Conservation (phyloP, 2,113 vertebrate genomes). For the Channa maculata region DNA sequence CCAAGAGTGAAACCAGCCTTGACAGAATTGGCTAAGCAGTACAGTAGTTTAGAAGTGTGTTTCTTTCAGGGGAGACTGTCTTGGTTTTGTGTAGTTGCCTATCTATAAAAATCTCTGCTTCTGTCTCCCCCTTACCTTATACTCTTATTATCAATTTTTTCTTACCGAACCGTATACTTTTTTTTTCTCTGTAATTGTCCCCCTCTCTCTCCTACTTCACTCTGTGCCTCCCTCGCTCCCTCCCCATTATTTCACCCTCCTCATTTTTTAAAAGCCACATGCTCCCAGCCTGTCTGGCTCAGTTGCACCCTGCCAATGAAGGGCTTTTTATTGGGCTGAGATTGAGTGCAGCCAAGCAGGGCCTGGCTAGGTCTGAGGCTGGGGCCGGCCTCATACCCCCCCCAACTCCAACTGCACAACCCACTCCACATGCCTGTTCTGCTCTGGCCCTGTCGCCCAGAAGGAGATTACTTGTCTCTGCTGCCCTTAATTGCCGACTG, state of each 20-base stretch:
- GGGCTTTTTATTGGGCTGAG: slow-evolving; percentile 86
- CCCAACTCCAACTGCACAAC: slow-evolving; percentile 46
- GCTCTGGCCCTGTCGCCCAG: slow-evolving; percentile 78
- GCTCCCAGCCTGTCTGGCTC: slow-evolving; percentile 82
- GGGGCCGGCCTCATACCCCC: slow-evolving; percentile 60
- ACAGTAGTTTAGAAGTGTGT: slow-evolving; percentile 60
- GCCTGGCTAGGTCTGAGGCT: slow-evolving; percentile 71
- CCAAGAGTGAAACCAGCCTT: slow-evolving; percentile 75
- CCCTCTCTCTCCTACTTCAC: slow-evolving; percentile 25
- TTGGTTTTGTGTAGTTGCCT: slow-evolving; percentile 50
- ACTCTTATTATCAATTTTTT: slow-evolving; percentile 65
- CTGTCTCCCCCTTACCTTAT: slow-evolving; percentile 51
- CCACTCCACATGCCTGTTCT: slow-evolving; percentile 79
- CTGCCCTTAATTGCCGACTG: slow-evolving; percentile 83
- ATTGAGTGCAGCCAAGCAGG: slow-evolving; percentile 88
- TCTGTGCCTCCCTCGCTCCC: slow-evolving; percentile 9
- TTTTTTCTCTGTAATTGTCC: slow-evolving; percentile 51
- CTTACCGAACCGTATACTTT: slow-evolving; percentile 57
- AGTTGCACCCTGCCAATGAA: slow-evolving; percentile 85
- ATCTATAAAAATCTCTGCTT: slow-evolving; percentile 63
- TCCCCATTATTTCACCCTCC: slow-evolving; percentile 61
- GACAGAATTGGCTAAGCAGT: slow-evolving; percentile 67
- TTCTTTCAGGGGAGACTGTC: slow-evolving; percentile 51
- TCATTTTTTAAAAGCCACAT: slow-evolving; percentile 81
- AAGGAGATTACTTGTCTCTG: slow-evolving; percentile 87